Evolutionary conservation across 2,113 vertebrate species (phyloP).

Genomic region (Cinclus mexicanus): DNA sequence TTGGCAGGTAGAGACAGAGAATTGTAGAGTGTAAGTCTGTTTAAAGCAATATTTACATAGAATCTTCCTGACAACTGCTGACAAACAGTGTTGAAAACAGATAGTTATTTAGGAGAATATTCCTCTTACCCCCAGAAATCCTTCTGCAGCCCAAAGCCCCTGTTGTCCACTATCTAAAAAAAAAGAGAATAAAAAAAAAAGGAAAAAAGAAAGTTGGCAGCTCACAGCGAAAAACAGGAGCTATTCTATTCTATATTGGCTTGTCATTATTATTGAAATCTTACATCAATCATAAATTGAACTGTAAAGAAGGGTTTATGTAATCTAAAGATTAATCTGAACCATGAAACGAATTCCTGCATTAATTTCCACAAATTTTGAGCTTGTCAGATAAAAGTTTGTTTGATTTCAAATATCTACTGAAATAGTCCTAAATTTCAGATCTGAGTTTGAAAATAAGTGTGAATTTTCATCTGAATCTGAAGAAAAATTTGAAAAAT

Average conservation of each 20-base stretch:
- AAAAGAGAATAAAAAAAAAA: too few relatives aligned
- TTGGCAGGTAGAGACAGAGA: neutral
- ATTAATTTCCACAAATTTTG: neutral
- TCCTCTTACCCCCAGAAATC: neutral
- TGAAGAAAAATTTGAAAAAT: neutral
- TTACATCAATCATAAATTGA: neutral
- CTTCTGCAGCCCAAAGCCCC: neutral
- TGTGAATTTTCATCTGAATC: neutral
- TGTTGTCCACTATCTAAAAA: neutral
- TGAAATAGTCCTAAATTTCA: neutral
- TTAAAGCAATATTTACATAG: neutral
- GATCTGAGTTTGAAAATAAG: neutral
- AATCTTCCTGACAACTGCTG: neutral
- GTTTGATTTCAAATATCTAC: neutral
- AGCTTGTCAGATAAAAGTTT: neutral
- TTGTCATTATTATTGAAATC: neutral
- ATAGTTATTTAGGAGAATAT: neutral
- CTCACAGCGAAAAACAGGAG: neutral
- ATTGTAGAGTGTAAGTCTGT: neutral
- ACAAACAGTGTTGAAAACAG: neutral
- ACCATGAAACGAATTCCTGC: neutral
- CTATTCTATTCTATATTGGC: neutral
- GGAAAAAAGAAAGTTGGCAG: neutral
- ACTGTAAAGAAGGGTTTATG: neutral
- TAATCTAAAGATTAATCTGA: neutral